Percentiles rank a stretch among this genome's conserved stretches.
phyloP scores from a whole-genome alignment of 2,113 vertebrate species.

The Paracanthobrama guichenoti region DNA sequence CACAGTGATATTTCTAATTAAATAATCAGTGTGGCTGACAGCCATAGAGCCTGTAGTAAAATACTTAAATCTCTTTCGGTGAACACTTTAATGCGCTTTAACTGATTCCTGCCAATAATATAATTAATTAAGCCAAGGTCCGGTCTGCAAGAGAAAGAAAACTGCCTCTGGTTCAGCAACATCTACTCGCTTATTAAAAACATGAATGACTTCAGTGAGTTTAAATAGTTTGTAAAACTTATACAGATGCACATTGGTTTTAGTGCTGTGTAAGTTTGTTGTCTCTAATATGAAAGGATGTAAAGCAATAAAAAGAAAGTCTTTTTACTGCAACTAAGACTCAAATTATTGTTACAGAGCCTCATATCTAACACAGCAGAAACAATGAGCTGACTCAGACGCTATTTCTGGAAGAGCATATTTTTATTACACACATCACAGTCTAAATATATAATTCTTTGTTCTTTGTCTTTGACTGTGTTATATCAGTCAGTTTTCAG shows the following conservation, averaged over 20 bases:
- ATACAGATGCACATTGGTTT: neutral
- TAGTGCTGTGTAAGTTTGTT: neutral
- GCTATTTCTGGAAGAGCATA: conserved; percentile 33
- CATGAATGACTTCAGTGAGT: neutral
- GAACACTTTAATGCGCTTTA: conserved; percentile 40
- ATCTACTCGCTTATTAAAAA: conserved; percentile 4
- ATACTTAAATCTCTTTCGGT: conserved; percentile 31
- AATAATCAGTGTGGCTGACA: conserved; percentile 39
- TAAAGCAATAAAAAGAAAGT: neutral
- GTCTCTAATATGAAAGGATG: neutral
- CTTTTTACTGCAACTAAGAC: neutral
- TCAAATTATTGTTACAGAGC: neutral
- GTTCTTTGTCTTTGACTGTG: conserved; percentile 31
- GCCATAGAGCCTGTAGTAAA: conserved; percentile 28
- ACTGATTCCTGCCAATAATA: conserved; percentile 42
- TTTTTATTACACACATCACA: conserved; percentile 43
- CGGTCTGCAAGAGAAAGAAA: neutral
- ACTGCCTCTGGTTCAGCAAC: conserved; percentile 18
- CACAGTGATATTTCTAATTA: conserved; percentile 40
- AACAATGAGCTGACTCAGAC: conserved; percentile 47
- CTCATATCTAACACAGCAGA: conserved; percentile 13
- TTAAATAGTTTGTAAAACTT: neutral
- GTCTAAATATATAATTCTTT: conserved; percentile 51
- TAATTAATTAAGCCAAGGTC: conserved; percentile 41
- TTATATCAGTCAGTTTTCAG: conserved; percentile 33